Conservation (phyloP, 2,113 vertebrate species). For the Scartelaos histophorus region DNA sequence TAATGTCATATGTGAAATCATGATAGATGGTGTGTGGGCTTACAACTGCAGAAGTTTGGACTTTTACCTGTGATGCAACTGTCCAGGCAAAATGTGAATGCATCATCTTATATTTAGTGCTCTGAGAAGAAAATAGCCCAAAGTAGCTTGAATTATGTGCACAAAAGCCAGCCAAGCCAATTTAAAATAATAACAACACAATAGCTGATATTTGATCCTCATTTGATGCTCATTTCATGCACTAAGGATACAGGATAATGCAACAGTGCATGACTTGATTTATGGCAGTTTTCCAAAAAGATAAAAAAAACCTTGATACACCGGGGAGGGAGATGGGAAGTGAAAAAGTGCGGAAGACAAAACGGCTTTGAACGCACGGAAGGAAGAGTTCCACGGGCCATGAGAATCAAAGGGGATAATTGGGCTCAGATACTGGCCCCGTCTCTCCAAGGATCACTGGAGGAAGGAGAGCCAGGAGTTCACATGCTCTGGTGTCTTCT, state of each 20-base stretch:
- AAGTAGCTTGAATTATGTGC: too few relatives aligned
- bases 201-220: slow-evolving; percentile 2
- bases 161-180: too few relatives aligned
- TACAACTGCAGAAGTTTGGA: too few relatives aligned
- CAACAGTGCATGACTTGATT: slow-evolving; percentile 11
- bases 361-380: slow-evolving; percentile 51
- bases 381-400: slow-evolving; percentile 59
- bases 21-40: too few relatives aligned
- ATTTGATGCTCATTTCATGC: slow-evolving; percentile 55
- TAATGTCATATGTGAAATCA: too few relatives aligned
- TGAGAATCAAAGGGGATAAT: slow-evolving; percentile 71
- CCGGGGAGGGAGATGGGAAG: not conserved
- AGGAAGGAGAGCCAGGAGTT: not conserved
- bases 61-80: too few relatives aligned
- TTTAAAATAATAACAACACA: too few relatives aligned
- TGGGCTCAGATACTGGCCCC: slow-evolving; percentile 46
- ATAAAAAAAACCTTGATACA: not conserved
- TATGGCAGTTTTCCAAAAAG: slow-evolving; percentile 12
- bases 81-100: too few relatives aligned
- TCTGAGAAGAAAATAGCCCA: too few relatives aligned
- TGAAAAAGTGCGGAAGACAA: slow-evolving; percentile 20
- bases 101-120: too few relatives aligned
- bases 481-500: not conserved
- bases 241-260: slow-evolving; percentile 7
- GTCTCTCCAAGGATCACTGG: slow-evolving; percentile 40